phyloP scores from a whole-genome alignment of 2,113 vertebrate genomes.

The Porphyrio hochstetteri region DNA sequence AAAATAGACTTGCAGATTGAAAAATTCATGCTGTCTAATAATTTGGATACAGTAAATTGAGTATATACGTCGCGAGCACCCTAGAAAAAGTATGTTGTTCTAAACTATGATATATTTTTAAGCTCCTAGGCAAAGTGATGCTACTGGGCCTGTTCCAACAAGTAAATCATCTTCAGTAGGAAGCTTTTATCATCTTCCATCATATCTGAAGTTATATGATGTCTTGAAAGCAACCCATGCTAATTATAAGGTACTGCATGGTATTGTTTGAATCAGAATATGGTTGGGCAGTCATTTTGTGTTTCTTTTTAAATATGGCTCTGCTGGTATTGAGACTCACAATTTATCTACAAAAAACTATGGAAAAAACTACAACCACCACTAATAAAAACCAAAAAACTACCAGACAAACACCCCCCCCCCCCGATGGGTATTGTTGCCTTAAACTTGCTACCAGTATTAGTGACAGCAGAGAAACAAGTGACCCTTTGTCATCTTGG shows the following conservation, averaged over 20 bases:
- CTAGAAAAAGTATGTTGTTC: background rate
- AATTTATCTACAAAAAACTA: background rate
- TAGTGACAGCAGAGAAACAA: too few relatives aligned
- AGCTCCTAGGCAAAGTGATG: conserved; percentile 86
- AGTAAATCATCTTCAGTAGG: conserved; percentile 92
- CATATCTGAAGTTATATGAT: conserved; percentile 94
- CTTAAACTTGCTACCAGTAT: too few relatives aligned
- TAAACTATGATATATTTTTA: background rate
- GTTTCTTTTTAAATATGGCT: background rate
- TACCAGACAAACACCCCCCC: too few relatives aligned
- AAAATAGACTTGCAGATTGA: background rate
- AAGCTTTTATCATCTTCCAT: conserved; percentile 94
- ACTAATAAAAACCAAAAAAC: background rate
- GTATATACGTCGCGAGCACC: background rate
- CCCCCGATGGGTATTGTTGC: background rate
- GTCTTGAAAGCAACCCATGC: conserved; percentile 96
- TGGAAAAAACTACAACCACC: background rate
- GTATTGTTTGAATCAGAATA: background rate
- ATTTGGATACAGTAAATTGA: background rate
- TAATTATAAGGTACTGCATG: conserved; percentile 89
- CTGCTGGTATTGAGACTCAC: background rate
- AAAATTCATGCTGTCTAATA: background rate
- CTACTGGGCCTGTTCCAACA: conserved; percentile 77
- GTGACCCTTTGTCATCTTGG: background rate
- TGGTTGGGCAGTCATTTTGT: background rate